Evolutionary conservation across 2,113 vertebrate species (phyloP).

Genomic region (rabbit (Oryctolagus cuniculus)): mOryCun1.1 NC_091441.1:25895001-25895500

Average conservation of each 20-base stretch:
- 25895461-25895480: constrained; percentile 64
- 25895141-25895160: too few relatives aligned
- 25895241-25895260: constrained; percentile 26
- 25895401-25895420: constrained; percentile 40
- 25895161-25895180: not conserved
- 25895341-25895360: constrained; percentile 43
- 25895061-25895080: not conserved
- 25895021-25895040: not conserved
- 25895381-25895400: constrained; percentile 46
- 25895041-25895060: not conserved
- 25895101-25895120: not conserved
- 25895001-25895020: not conserved
- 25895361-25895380: constrained; percentile 47
- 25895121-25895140: not conserved
- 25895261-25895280: not conserved
- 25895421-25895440: constrained; percentile 67
- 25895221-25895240: not conserved
- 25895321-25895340: constrained; percentile 49
- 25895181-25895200: not conserved
- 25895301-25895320: constrained; percentile 31
- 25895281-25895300: not conserved
- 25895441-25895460: constrained; percentile 75
- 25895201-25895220: not conserved
- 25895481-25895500: constrained; percentile 69
- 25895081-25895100: not conserved